Evolutionary conservation across 2,797 vertebrate genomes (phyloP), one percentile per base, ranked within the genome.

Genomic region (Silurus lanzhouensis): DNA sequence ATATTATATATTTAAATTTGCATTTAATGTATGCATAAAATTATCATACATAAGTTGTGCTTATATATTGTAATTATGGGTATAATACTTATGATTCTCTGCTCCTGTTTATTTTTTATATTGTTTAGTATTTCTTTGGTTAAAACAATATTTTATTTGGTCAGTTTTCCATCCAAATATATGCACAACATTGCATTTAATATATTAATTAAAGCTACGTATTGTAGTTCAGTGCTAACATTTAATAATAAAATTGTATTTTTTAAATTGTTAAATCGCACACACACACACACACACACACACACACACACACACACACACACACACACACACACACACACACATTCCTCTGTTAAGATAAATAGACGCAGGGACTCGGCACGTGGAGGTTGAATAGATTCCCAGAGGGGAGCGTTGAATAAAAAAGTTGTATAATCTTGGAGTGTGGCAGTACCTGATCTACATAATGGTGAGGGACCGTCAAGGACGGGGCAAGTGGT

Each of bases 381-480:
- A 91, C 91, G 91, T 91, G 91, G 86, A 84, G 83, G 86, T 81
- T 91, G 89, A 91, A 91, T 90, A 77, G 88, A 81, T 84, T 90
- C 91, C 90, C 90, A 81, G 61, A 88, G 86, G 89, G 90, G 87
- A 85, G 72, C 66, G 75, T 38, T 83, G 89, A 90, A 91, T 87
- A 82, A 72, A 91, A 90, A 91, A 83, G 90, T 81, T 82, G 84
- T 85, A 88, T 89, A 88, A 86, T 89, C 82, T 85, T 87, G 91
- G 89, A 91, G 91, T 92, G 90, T 91, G 91, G 90, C 92, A 86
- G 80, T 85, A 82, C 85, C 84, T 90, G 85, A 91, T 92, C 89
- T 92, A 87, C 91, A 91, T 92, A 93, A 92, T 92, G 89, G 89
- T 88, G 81, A 87, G 89, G 89, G 82, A 88, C 88, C 88, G 88